Base-by-base conservation (phyloP, 2,888 invertebrate genomes). In the Drosophila niveifrons region DNA sequence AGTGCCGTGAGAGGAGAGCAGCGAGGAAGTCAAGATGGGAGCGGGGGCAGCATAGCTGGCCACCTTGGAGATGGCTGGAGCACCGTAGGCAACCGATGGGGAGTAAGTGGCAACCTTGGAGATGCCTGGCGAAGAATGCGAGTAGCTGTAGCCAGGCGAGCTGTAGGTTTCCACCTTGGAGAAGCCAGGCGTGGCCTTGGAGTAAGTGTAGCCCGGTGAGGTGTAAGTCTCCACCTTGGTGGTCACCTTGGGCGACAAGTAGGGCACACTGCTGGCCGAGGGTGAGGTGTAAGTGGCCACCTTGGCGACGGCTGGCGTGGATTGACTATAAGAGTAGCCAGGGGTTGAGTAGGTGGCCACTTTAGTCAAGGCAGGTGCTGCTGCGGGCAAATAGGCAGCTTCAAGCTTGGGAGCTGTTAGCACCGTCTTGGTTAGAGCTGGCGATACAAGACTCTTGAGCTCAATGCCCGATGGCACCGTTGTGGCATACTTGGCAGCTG, bases 401-500 rank as follows among this genome's bases (percentile, higher is more conserved):
- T 67, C 69, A 50, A 72, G 15, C n/a, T 89, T 46, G 67, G 77
- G 65, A 0, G 70, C 56, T 1, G 73, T 66, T 11, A 80, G 52
- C 41, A 85, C 8, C 0, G 77, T 61, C 43, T 83, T 90, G 17
- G 86, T 81, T 2, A 91, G 56, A 1, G 75, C 90, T 3, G 94
- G 94, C 0, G 94, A 92, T 3, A 94, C 93, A 11, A 94, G 93
- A 31, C 94, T 94, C 7, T 93, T 92, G 66, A 94, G 94, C 73
- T 94, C 94, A 66, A 94, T 94, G 15, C 92, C 92, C 75, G 94
- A 94, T 2, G 92, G 92, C 31, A 90, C 88, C 79, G 93, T 90
- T 0, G 88, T 85, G 0, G 93, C 91, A 65, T 90, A 92, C 77
- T 92, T 91, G 2, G 92, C 90, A 18, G 91, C 90, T 43, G 92